A percentile compares a stretch with the other conserved stretches of the same genome.
Evolutionary conservation across 2,113 vertebrate species (phyloP).

Genomic region (Melanocharis versteri): DNA sequence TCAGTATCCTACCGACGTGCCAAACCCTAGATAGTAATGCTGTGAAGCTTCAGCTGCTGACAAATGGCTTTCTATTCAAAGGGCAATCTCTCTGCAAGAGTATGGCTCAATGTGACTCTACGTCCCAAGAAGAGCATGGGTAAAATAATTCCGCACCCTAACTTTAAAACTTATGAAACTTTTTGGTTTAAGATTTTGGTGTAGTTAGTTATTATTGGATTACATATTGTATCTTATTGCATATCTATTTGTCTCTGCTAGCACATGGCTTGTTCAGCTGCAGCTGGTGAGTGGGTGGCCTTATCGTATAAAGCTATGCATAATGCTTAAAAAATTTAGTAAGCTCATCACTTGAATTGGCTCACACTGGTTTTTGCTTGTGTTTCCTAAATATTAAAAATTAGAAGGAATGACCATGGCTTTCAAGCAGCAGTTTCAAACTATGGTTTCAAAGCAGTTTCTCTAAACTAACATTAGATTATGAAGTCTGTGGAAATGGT

Average conservation of each 20-base stretch:
- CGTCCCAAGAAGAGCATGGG: neutral
- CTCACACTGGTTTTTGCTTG: neutral
- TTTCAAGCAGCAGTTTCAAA: neutral
- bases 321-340: neutral
- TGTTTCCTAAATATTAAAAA: neutral
- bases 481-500: neutral
- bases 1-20: neutral
- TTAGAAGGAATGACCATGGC: neutral
- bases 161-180: neutral
- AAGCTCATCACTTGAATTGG: neutral
- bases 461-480: neutral
- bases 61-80: neutral
- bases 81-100: neutral
- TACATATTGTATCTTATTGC: neutral
- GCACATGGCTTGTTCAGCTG: conserved; percentile 25
- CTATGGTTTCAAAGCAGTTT: neutral
- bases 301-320: neutral
- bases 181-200: neutral
- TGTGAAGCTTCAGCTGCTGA: neutral
- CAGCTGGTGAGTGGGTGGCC: conserved; percentile 61
- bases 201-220: neutral
- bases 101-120: neutral
- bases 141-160: neutral
- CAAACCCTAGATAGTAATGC: neutral
- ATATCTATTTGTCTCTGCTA: neutral